A percentile compares a stretch with the other conserved stretches of the same genome.
Evolutionary conservation across 2,888 invertebrate species (phyloP).

Genomic region (Cenopis cana): DNA sequence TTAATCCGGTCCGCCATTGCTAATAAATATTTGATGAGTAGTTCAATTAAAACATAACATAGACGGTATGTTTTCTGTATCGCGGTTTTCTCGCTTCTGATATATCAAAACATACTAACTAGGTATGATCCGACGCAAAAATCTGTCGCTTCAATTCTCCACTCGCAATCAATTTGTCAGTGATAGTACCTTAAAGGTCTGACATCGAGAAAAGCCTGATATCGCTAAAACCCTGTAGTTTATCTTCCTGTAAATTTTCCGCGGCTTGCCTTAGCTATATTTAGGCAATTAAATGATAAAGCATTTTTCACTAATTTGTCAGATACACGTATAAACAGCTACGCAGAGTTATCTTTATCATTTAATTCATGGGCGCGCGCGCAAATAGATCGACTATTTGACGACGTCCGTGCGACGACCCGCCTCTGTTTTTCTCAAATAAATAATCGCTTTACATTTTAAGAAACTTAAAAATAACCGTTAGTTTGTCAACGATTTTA

Average conservation of each 20-base stretch:
- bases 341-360: constrained; percentile 35
- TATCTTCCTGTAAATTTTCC: background rate
- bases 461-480: constrained; percentile 29
- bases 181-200: background rate
- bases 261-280: constrained; percentile 6
- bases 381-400: constrained; percentile 39
- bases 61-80: background rate
- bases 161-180: background rate
- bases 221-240: background rate
- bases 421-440: constrained; percentile 35
- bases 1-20: constrained; percentile 30
- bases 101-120: background rate
- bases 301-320: constrained; percentile 11
- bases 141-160: background rate
- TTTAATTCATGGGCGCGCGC: constrained; percentile 36
- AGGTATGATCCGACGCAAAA: background rate
- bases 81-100: background rate
- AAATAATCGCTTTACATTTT: constrained; percentile 28
- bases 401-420: constrained; percentile 30
- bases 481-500: background rate
- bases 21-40: constrained; percentile 35
- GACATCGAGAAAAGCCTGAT: background rate
- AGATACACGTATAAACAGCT: constrained; percentile 24
- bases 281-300: constrained; percentile 33
- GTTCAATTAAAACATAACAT: constrained; percentile 25